Evolutionary conservation across 2,113 vertebrate genomes (phyloP).

Genomic region (Solea senegalensis): DNA sequence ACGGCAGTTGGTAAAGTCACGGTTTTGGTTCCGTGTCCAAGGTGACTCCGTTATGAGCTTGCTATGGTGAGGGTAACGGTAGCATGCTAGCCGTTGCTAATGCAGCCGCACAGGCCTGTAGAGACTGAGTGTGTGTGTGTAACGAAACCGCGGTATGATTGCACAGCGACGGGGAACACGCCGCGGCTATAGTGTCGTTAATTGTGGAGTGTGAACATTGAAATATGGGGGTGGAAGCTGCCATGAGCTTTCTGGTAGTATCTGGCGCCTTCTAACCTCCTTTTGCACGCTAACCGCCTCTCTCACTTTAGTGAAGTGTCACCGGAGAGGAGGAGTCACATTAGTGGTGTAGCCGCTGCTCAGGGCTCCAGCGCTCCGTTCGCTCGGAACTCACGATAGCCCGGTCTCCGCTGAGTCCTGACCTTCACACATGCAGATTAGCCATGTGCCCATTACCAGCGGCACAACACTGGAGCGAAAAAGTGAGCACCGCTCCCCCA

Average conservation of each 20-base stretch:
- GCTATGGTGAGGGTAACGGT: conserved; percentile 44
- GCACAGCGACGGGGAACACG: background rate
- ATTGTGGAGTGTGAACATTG: background rate
- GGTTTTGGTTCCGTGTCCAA: conserved; percentile 62
- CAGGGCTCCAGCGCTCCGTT: too few species aligned
- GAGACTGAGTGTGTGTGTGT: background rate
- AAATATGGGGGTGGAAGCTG: background rate
- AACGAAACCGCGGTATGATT: background rate
- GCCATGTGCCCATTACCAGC: conserved; percentile 83
- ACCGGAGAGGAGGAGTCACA: too few species aligned
- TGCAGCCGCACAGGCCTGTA: conserved; percentile 14
- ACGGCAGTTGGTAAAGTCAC: background rate
- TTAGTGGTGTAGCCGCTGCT: background rate
- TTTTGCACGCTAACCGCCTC: too few species aligned
- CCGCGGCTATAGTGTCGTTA: too few species aligned
- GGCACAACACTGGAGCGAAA: conserved; percentile 76
- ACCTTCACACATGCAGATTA: conserved; percentile 93
- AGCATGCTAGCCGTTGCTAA: conserved; percentile 17
- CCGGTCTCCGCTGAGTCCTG: conserved; percentile 81
- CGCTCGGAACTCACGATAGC: conserved; percentile 82
- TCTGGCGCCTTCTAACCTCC: background rate
- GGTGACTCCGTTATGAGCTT: conserved; percentile 68
- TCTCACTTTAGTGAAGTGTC: too few species aligned
- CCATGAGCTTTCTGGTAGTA: background rate
- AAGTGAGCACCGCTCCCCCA: background rate